phyloP scores from a whole-genome alignment of 2,113 vertebrate genomes.

The Ptyas mucosa region DNA sequence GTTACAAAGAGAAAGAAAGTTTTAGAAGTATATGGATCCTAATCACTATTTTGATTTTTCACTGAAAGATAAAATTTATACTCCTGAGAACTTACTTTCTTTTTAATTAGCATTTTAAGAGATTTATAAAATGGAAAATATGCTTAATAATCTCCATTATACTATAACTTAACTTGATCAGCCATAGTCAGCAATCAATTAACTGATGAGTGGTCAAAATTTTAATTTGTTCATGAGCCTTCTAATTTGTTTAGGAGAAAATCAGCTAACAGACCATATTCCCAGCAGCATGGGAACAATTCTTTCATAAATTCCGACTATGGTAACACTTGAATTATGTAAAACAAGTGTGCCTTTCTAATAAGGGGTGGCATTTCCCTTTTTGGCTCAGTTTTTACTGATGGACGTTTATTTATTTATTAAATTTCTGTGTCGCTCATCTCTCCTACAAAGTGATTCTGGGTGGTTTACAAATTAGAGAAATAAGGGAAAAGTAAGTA shows the following conservation, averaged over 20 bases:
- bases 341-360: not conserved
- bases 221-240: slow-evolving; percentile 67
- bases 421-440: not conserved
- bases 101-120: slow-evolving; percentile 59
- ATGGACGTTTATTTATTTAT: not conserved
- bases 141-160: not conserved
- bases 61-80: not conserved
- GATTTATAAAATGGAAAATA: slow-evolving; percentile 52
- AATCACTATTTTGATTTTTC: not conserved
- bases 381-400: not conserved
- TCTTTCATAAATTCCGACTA: not conserved
- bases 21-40: not conserved
- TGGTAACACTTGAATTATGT: not conserved
- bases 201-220: slow-evolving; percentile 69
- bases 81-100: slow-evolving; percentile 9
- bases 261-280: slow-evolving; percentile 62
- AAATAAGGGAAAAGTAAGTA: not conserved
- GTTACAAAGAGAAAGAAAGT: not conserved
- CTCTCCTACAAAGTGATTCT: not conserved
- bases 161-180: not conserved
- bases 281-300: not conserved
- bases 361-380: not conserved
- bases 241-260: slow-evolving; percentile 80
- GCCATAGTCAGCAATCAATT: not conserved
- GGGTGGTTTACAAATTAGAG: not conserved